phyloP scores from a whole-genome alignment of 2,797 vertebrate genomes.

The Siniperca undulata region DNA sequence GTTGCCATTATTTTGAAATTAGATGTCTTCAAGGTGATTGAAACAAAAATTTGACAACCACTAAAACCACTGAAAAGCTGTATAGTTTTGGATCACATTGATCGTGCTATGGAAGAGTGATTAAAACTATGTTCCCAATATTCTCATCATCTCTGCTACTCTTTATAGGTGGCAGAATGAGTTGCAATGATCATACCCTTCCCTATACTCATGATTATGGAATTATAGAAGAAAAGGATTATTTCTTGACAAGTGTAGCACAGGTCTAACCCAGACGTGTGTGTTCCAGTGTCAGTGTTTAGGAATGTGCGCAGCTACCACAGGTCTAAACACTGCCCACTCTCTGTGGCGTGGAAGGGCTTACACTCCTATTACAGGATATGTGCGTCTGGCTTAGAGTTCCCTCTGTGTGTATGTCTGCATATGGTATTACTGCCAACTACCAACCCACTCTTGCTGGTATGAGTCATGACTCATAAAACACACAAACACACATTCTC shows the following conservation, averaged over 20 bases:
- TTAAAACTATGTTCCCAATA: background rate
- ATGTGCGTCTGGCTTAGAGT: conserved; percentile 50
- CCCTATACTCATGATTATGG: background rate
- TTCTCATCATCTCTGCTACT: background rate
- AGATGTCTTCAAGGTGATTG: background rate
- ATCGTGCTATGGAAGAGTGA: background rate
- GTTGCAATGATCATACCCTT: background rate
- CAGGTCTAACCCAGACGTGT: conserved; percentile 24
- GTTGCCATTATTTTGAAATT: background rate
- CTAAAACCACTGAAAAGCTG: background rate
- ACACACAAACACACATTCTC: conserved; percentile 41
- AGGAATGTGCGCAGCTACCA: conserved; percentile 44
- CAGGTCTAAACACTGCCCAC: conserved; percentile 66
- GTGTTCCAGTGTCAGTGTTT: conserved; percentile 17
- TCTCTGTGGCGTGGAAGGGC: conserved; percentile 55
- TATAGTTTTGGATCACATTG: background rate
- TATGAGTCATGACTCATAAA: conserved; percentile 56
- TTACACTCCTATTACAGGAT: conserved; percentile 66
- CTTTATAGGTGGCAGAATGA: background rate
- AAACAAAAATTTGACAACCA: background rate
- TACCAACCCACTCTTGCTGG: conserved; percentile 50
- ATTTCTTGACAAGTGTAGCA: background rate
- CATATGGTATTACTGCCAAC: conserved; percentile 51
- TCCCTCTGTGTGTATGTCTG: conserved; percentile 52
- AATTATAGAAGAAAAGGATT: background rate